Conservation (phyloP, 2,888 invertebrate genomes). For the Rotaria macrura region DNA sequence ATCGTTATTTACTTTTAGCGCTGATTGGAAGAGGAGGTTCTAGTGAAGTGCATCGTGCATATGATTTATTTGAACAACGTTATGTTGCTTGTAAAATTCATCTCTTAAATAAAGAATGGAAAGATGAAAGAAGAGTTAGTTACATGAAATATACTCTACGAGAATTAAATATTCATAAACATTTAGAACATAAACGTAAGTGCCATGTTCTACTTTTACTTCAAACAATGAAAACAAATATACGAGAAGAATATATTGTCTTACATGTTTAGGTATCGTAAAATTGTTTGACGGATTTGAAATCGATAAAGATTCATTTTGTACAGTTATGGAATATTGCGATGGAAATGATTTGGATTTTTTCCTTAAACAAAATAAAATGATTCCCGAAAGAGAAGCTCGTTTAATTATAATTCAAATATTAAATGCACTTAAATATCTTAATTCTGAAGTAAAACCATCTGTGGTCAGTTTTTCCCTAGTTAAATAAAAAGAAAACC, state of each 20-base stretch:
- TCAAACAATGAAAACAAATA: no score
- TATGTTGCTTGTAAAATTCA: constrained; percentile 99
- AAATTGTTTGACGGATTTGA: constrained; percentile 98
- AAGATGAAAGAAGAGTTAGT: constrained; percentile 99
- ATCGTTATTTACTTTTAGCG: constrained; percentile 87
- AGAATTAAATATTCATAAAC: constrained; percentile 99
- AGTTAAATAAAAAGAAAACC: no score
- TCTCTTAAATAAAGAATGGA: constrained; percentile 99
- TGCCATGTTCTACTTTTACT: neutral
- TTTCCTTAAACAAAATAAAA: constrained; percentile 86
- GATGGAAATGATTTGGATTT: constrained; percentile 99
- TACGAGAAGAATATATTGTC: no score
- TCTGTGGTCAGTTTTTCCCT: constrained; percentile 99
- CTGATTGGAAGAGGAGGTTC: constrained; percentile 74
- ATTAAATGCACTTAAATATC: constrained; percentile 93
- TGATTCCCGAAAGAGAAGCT: constrained; percentile 96
- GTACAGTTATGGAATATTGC: constrained; percentile 99
- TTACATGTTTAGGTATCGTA: constrained; percentile 79
- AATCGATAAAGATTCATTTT: constrained; percentile 99
- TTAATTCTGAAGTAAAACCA: constrained; percentile 91
- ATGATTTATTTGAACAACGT: constrained; percentile 94
- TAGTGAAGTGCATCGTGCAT: constrained; percentile 61
- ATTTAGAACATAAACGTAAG: constrained; percentile 81
- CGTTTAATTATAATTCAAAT: constrained; percentile 99
- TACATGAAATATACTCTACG: constrained; percentile 99